Percentiles rank a stretch among this genome's conserved stretches.
These are phyloP conservation scores for Aporrectodea caliginosa DNA, from an alignment of 1,140 invertebrate species.

Conservation along the genomic window DNA sequence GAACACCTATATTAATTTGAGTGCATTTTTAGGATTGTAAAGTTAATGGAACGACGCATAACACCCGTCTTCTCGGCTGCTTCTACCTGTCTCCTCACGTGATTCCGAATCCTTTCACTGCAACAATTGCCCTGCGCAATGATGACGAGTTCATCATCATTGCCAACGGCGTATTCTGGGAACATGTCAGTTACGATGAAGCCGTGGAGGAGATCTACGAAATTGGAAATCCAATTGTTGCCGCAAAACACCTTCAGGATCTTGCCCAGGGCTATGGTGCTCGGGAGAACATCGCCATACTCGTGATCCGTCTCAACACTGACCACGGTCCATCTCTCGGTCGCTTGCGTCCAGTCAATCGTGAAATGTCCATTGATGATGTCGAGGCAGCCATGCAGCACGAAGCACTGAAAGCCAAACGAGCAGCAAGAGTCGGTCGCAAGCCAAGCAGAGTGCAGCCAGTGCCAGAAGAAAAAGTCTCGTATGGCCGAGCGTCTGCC, in stretches of 20 bases:
- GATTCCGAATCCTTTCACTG: slow-evolving; percentile 49
- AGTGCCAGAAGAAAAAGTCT: neutral
- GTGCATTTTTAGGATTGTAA: slow-evolving; percentile 48
- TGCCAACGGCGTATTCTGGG: slow-evolving; percentile 53
- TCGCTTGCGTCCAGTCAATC: slow-evolving; percentile 18
- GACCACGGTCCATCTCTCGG: slow-evolving; percentile 28
- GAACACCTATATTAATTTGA: too few species aligned
- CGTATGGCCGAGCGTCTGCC: neutral
- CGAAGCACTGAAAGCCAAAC: slow-evolving; percentile 11
- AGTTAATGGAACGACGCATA: slow-evolving; percentile 49
- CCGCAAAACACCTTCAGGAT: slow-evolving; percentile 54
- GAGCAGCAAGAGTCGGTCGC: neutral
- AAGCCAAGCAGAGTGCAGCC: neutral
- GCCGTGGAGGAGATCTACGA: slow-evolving; percentile 48
- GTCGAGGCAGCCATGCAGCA: slow-evolving; percentile 28
- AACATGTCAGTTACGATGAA: slow-evolving; percentile 47
- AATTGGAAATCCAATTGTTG: slow-evolving; percentile 51
- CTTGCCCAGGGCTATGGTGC: slow-evolving; percentile 53
- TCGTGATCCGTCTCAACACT: slow-evolving; percentile 45
- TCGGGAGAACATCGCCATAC: slow-evolving; percentile 52
- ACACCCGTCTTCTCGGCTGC: slow-evolving; percentile 50
- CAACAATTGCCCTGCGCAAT: slow-evolving; percentile 38
- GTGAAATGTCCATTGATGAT: slow-evolving; percentile 32
- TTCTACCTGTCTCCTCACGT: slow-evolving; percentile 51
- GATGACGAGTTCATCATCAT: slow-evolving; percentile 53